phyloP scores from a whole-genome alignment of 2,797 vertebrate genomes.

The Ceyx erithaca region DNA sequence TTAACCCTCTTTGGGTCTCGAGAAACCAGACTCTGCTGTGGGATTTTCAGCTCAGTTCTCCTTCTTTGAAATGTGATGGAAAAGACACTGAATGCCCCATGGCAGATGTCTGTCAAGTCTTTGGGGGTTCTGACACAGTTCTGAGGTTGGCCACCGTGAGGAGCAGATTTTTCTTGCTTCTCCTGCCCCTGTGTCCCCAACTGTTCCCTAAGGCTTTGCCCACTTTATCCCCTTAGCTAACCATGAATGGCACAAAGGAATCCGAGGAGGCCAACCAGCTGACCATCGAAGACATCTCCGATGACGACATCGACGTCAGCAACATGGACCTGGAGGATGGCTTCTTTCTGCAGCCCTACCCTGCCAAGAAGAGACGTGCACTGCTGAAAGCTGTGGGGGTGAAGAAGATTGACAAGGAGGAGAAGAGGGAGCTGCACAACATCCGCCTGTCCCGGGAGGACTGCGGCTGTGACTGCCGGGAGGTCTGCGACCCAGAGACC shows the following conservation, averaged over 20 bases:
- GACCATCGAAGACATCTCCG: conserved; percentile 88
- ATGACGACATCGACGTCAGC: conserved; percentile 86
- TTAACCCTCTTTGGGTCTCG: neutral
- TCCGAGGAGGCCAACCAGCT: conserved; percentile 86
- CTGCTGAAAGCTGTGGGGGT: conserved; percentile 91
- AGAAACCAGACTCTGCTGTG: neutral
- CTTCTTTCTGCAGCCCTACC: conserved; percentile 91
- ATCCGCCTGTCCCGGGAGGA: conserved; percentile 92
- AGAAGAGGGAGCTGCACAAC: conserved; percentile 92
- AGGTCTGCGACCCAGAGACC: conserved; percentile 94
- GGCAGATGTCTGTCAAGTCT: neutral
- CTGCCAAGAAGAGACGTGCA: conserved; percentile 86
- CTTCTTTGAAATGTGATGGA: neutral
- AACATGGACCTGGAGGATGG: conserved; percentile 84
- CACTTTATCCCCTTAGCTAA: conserved; percentile 79
- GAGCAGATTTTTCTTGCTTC: neutral
- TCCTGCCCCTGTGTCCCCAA: neutral
- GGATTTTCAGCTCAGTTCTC: neutral
- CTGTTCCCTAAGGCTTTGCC: neutral
- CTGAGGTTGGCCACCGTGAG: accelerated
- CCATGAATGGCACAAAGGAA: conserved; percentile 86
- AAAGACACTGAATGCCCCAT: neutral
- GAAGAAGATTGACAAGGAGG: conserved; percentile 94
- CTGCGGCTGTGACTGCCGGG: conserved; percentile 92
- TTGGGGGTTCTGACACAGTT: neutral